Conservation (phyloP, 2,797 vertebrate species). For the Otolemur crassicaudatus region DNA sequence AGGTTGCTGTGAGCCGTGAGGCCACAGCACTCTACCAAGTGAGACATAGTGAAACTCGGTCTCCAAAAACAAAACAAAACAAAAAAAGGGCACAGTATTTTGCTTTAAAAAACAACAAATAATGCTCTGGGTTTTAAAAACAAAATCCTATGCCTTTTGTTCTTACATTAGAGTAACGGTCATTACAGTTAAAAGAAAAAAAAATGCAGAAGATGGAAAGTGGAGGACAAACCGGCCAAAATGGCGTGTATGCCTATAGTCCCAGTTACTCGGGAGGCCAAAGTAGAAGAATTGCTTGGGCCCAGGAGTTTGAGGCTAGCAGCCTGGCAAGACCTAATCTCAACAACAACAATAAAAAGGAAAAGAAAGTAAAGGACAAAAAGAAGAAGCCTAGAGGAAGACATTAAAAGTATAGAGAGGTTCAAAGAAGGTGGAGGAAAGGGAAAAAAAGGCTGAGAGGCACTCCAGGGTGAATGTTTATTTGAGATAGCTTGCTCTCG, state of each 20-base stretch:
- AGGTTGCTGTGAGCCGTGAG: too few species aligned
- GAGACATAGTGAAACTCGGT: too few species aligned
- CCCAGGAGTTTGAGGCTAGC: not conserved
- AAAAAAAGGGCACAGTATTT: not conserved
- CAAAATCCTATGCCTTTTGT: too few species aligned
- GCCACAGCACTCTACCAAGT: too few species aligned
- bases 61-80: too few species aligned
- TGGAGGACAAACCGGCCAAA: not conserved
- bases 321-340: too few species aligned
- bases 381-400: too few species aligned
- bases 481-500: not conserved
- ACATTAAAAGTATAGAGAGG: not conserved
- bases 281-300: too few species aligned
- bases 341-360: too few species aligned
- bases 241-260: not conserved
- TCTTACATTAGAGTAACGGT: too few species aligned
- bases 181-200: not conserved
- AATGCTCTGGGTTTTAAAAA: not conserved
- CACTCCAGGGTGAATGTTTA: not conserved
- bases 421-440: not conserved
- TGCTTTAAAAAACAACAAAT: constrained; percentile 1
- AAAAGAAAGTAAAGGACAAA: too few species aligned
- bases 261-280: not conserved
- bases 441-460: not conserved
- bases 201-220: not conserved